A percentile compares a stretch with the other conserved stretches of the same genome.
These are phyloP conservation scores for Brachyhypopomus gauderio DNA, from an alignment of 2,113 vertebrate species.

Conservation along the genomic window DNA sequence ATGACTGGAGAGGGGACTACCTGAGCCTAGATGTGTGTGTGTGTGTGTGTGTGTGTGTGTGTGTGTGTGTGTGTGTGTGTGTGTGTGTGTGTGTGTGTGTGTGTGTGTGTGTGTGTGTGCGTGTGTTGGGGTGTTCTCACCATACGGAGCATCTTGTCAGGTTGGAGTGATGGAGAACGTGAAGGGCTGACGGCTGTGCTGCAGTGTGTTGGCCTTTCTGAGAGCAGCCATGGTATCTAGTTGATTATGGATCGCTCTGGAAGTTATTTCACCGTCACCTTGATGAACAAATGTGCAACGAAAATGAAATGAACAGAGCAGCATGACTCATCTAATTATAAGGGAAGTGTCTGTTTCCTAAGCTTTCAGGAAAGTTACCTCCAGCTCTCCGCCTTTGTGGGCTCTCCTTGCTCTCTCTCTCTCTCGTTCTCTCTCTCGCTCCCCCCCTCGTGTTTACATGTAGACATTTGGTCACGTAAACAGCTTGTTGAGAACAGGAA, in stretches of 20 bases:
- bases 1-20: not conserved
- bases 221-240: not conserved
- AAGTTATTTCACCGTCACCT: no score
- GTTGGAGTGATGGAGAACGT: not conserved
- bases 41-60: no score
- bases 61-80: no score
- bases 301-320: not conserved
- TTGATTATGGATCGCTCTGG: not conserved
- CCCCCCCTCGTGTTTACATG: not conserved
- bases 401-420: no score
- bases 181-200: not conserved
- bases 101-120: no score
- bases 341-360: not conserved
- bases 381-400: not conserved
- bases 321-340: conserved; percentile 16
- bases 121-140: no score
- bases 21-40: not conserved
- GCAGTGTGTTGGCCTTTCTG: not conserved
- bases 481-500: not conserved
- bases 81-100: no score
- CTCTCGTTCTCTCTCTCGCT: not conserved
- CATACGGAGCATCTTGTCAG: not conserved
- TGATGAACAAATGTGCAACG: not conserved
- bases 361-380: not conserved
- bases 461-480: not conserved